Conservation (phyloP, 2,888 invertebrate species). For the Pseudococcus jackbeardsleyi region DNA sequence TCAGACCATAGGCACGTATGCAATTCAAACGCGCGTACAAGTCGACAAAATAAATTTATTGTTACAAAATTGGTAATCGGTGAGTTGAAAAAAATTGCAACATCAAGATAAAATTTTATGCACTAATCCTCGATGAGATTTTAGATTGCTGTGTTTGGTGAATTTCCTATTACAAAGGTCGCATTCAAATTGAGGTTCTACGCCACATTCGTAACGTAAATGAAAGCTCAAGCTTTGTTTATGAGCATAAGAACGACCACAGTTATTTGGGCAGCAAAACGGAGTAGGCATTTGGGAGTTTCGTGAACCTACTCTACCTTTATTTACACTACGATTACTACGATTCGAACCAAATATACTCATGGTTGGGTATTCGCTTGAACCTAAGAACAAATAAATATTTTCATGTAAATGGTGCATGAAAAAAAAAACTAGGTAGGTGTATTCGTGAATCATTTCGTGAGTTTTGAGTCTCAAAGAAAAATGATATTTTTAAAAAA, state of each 20-base stretch:
- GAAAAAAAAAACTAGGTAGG: neutral
- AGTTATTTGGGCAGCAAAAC: slow-evolving; percentile 66
- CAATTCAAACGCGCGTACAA: neutral
- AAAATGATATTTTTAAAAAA: too few species aligned
- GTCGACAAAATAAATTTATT: neutral
- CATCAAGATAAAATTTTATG: slow-evolving; percentile 52
- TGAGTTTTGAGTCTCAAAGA: neutral
- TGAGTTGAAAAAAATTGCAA: neutral
- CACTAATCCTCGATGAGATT: slow-evolving; percentile 11
- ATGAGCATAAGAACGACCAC: slow-evolving; percentile 71
- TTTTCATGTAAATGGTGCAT: neutral
- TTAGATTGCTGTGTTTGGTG: slow-evolving; percentile 54
- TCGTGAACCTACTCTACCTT: neutral
- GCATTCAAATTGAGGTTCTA: slow-evolving; percentile 66
- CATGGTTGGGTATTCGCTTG: neutral
- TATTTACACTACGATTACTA: neutral
- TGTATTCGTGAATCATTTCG: neutral
- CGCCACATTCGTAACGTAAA: slow-evolving; percentile 67
- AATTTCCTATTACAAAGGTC: slow-evolving; percentile 62
- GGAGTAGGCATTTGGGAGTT: neutral
- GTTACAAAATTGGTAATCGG: neutral
- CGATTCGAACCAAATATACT: neutral
- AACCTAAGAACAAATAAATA: slow-evolving; percentile 14
- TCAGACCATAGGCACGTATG: neutral
- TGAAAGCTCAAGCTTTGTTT: slow-evolving; percentile 50